phyloP scores from a whole-genome alignment of 2,888 invertebrate genomes.

The Diarsia brunnea region DNA sequence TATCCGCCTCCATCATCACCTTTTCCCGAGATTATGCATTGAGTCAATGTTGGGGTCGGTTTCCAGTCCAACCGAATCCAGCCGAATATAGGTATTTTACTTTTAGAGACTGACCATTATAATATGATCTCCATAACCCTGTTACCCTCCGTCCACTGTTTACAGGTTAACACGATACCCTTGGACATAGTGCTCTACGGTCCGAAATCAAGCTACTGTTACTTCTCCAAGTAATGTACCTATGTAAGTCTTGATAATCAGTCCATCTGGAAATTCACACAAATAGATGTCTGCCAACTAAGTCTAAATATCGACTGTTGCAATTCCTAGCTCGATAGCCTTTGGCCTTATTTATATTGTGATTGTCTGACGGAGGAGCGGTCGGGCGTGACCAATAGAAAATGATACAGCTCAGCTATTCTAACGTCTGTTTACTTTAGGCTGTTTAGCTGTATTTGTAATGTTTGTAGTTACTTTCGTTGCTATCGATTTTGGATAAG shows the following conservation, averaged over 20 bases:
- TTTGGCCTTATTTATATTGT: slow-evolving; percentile 51
- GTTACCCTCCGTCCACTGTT: not conserved
- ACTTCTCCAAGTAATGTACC: not conserved
- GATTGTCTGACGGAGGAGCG: slow-evolving; percentile 34
- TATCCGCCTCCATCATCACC: not conserved
- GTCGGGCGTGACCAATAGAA: slow-evolving; percentile 54
- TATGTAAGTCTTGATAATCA: not conserved
- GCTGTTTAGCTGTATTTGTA: not conserved
- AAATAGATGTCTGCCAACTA: slow-evolving; percentile 11
- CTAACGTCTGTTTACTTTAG: slow-evolving; percentile 20
- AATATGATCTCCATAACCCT: not conserved
- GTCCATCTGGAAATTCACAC: slow-evolving; percentile 33
- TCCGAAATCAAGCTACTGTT: not conserved
- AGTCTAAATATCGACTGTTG: slow-evolving; percentile 31
- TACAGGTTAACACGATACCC: not conserved
- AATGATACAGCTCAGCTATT: slow-evolving; percentile 30
- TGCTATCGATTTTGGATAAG: not conserved
- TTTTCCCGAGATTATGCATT: not conserved
- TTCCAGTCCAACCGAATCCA: not conserved
- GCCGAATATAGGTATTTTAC: not conserved
- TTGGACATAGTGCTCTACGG: not conserved
- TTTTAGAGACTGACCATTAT: not conserved
- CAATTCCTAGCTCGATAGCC: slow-evolving; percentile 63
- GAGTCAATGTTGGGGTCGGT: not conserved
- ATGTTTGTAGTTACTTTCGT: not conserved